Percentiles rank a stretch among this genome's conserved stretches.
These are phyloP conservation scores for Tachysurus vachellii DNA, from an alignment of 2,113 vertebrate genomes.

Conservation along the genomic window DNA sequence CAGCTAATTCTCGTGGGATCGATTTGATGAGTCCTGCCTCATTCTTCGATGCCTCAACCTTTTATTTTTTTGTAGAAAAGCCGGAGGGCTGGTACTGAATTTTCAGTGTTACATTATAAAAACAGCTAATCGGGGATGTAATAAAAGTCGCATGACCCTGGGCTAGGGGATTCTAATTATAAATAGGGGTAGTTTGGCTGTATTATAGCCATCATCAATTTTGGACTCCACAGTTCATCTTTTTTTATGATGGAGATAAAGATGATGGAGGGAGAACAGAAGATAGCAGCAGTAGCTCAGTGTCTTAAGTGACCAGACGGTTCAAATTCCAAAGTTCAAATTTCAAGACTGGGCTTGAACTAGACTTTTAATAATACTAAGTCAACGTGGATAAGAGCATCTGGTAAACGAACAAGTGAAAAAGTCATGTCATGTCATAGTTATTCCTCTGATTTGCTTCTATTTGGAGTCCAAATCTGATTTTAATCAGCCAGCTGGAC, in stretches of 20 bases:
- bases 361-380: not conserved
- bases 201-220: slow-evolving; percentile 21
- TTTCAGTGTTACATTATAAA: slow-evolving; percentile 8
- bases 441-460: not conserved
- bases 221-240: not conserved
- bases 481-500: slow-evolving; percentile 26
- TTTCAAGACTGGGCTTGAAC: not conserved
- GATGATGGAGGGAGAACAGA: not conserved
- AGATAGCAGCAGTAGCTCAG: not conserved
- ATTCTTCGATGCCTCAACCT: not conserved
- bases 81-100: not conserved
- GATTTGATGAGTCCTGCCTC: not conserved
- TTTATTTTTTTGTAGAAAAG: not conserved
- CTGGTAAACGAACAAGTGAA: not conserved
- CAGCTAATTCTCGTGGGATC: not conserved
- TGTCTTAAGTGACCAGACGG: not conserved
- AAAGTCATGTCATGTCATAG: not conserved
- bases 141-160: slow-evolving; percentile 17
- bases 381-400: not conserved
- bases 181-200: not conserved
- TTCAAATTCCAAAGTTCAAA: not conserved
- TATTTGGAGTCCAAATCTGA: not conserved
- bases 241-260: slow-evolving; percentile 17
- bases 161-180: not conserved
- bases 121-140: slow-evolving; percentile 10